These are phyloP conservation scores for Sicus ferrugineus DNA, from an alignment of 2,888 invertebrate species.

Conservation along the genomic window DNA sequence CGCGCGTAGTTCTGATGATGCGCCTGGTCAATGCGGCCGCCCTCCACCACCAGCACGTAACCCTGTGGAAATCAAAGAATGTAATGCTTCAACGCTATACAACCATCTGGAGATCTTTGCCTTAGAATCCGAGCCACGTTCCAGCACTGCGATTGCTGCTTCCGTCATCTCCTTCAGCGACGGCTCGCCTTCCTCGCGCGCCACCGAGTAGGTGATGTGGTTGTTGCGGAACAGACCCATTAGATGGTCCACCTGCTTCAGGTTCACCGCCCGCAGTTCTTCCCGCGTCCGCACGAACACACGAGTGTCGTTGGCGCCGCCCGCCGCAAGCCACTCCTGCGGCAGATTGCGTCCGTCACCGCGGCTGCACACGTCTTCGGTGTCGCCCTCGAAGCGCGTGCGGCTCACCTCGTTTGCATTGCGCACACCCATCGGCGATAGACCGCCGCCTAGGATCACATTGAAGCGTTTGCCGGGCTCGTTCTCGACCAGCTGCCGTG, in stretches of 20 bases:
- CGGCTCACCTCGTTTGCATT: slow-evolving; percentile 45
- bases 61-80: slow-evolving; percentile 55
- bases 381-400: slow-evolving; percentile 52
- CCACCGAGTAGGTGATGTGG: slow-evolving; percentile 69
- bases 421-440: slow-evolving; percentile 64
- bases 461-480: slow-evolving; percentile 70
- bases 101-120: background rate
- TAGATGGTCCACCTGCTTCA: slow-evolving; percentile 64
- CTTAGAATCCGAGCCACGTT: slow-evolving; percentile 52
- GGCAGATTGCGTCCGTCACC: slow-evolving; percentile 69
- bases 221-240: slow-evolving; percentile 69
- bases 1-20: slow-evolving; percentile 72
- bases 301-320: slow-evolving; percentile 54
- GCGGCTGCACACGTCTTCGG: slow-evolving; percentile 64
- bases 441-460: slow-evolving; percentile 73
- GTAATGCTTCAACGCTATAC: background rate
- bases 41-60: slow-evolving; percentile 70
- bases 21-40: slow-evolving; percentile 72
- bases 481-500: slow-evolving; percentile 71
- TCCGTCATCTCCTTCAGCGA: slow-evolving; percentile 70
- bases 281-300: slow-evolving; percentile 61
- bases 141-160: slow-evolving; percentile 67
- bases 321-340: slow-evolving; percentile 66
- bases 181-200: slow-evolving; percentile 66
- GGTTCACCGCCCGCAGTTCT: slow-evolving; percentile 63